A percentile compares a stretch with the other conserved stretches of the same genome.
These are phyloP conservation scores for Cryptoblepharus egeriae DNA, from an alignment of 2,797 vertebrate species.

Conservation along the genomic window DNA sequence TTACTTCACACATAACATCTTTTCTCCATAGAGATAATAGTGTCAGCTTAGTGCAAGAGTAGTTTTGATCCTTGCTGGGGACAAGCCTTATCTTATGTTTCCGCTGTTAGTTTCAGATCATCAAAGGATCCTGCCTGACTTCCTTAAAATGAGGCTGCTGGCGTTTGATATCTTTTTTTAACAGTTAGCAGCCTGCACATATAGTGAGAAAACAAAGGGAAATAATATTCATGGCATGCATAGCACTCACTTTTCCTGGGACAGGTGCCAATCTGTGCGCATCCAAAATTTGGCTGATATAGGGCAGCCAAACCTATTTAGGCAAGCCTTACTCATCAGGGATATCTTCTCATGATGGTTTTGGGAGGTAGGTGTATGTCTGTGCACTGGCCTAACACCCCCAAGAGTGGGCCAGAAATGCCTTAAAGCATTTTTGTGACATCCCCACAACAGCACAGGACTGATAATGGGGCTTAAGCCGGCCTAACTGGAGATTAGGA, in stretches of 20 bases:
- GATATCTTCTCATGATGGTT: no score
- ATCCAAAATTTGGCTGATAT: no score
- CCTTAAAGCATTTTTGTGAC: no score
- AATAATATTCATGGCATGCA: conserved; percentile 48
- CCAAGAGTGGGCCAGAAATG: no score
- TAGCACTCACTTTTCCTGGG: not conserved
- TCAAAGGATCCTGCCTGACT: conserved; percentile 25
- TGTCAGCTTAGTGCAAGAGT: not conserved
- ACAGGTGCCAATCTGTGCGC: no score
- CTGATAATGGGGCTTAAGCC: no score
- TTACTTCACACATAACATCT: not conserved
- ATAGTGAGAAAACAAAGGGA: conserved; percentile 49
- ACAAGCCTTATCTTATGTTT: not conserved
- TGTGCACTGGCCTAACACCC: no score
- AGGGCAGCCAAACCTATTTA: no score
- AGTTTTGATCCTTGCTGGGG: not conserved
- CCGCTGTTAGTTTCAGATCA: not conserved
- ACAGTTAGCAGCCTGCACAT: conserved; percentile 52
- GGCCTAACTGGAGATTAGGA: no score
- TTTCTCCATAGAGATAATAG: not conserved
- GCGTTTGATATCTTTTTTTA: conserved; percentile 27
- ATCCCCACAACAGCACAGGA: no score
- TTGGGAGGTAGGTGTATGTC: no score
- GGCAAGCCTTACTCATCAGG: no score
- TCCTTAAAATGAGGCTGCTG: conserved; percentile 3